Evolutionary conservation across 2,113 vertebrate species (phyloP).

Genomic region (Entelurus aequoreus): DNA sequence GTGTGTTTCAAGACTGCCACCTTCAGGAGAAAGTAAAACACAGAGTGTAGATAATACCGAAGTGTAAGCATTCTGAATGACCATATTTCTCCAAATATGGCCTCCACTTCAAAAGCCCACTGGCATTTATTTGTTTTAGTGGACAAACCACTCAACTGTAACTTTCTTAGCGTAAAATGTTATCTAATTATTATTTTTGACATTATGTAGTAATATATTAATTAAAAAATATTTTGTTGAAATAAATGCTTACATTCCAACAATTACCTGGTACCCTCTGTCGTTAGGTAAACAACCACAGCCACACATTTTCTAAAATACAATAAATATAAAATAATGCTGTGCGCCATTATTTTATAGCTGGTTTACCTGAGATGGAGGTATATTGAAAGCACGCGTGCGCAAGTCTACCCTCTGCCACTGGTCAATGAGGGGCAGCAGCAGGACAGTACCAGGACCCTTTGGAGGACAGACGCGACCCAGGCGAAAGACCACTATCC

Average conservation of each 20-base stretch:
- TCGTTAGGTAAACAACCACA: neutral
- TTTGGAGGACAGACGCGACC: constrained; percentile 78
- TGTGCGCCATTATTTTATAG: neutral
- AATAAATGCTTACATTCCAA: too few relatives aligned
- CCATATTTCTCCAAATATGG: too few relatives aligned
- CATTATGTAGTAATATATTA: too few relatives aligned
- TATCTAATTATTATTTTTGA: too few relatives aligned
- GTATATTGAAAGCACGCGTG: constrained; percentile 81
- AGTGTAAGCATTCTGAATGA: too few relatives aligned
- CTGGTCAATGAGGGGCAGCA: constrained; percentile 86
- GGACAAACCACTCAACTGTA: too few relatives aligned
- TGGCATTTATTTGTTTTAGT: too few relatives aligned
- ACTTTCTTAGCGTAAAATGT: too few relatives aligned
- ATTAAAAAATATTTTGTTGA: too few relatives aligned
- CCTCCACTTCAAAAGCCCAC: too few relatives aligned
- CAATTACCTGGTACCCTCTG: neutral
- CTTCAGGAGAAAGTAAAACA: constrained; percentile 26
- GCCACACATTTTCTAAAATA: neutral
- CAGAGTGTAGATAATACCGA: neutral
- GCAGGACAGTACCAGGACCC: constrained; percentile 82
- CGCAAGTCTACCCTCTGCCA: constrained; percentile 87
- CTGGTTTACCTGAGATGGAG: constrained; percentile 80
- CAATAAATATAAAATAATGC: neutral
- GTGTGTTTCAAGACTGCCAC: constrained; percentile 19
- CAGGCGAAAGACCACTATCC: constrained; percentile 83